A percentile compares a stretch with the other conserved stretches of the same genome.
phyloP scores from a whole-genome alignment of 2,113 vertebrate species.

The Nothobranchius furzeri region DNA sequence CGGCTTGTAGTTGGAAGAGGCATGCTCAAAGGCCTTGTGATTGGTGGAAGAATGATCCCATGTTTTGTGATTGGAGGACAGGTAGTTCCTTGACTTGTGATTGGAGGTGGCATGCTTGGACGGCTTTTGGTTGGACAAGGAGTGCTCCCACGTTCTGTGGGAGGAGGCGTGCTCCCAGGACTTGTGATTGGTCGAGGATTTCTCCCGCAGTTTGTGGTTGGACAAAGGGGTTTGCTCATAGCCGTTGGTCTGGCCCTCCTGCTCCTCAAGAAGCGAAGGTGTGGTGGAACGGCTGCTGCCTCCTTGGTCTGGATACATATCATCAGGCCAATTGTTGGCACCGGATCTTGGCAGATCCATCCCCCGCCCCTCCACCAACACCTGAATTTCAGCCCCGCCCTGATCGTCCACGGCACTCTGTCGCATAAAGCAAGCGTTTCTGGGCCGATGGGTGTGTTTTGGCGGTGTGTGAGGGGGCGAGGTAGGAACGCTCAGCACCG shows the following conservation, averaged over 20 bases:
- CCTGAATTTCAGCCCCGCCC: slow-evolving; percentile 90
- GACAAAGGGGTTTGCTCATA: slow-evolving; percentile 84
- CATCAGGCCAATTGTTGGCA: slow-evolving; percentile 88
- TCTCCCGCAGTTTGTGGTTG: slow-evolving; percentile 88
- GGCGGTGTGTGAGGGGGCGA: slow-evolving; percentile 84
- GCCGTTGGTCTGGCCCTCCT: slow-evolving; percentile 82
- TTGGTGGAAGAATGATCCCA: slow-evolving; percentile 77
- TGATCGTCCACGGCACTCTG: slow-evolving; percentile 91
- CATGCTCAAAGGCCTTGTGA: slow-evolving; percentile 77
- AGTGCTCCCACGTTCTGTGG: slow-evolving; percentile 76
- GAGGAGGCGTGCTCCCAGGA: slow-evolving; percentile 76
- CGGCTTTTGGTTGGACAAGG: slow-evolving; percentile 76
- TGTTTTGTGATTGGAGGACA: slow-evolving; percentile 80
- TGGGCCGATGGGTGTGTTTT: slow-evolving; percentile 80
- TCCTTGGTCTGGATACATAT: slow-evolving; percentile 77
- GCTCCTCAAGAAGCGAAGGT: slow-evolving; percentile 83
- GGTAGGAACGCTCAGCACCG: slow-evolving; percentile 86
- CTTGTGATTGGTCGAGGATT: slow-evolving; percentile 86
- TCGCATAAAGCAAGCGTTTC: slow-evolving; percentile 89
- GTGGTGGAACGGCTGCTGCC: slow-evolving; percentile 81
- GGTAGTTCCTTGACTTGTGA: slow-evolving; percentile 79
- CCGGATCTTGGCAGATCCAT: slow-evolving; percentile 71
- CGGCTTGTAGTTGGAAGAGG: slow-evolving; percentile 79
- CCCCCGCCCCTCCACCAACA: slow-evolving; percentile 88
- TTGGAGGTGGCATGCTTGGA: slow-evolving; percentile 78